Evolutionary conservation across 2,113 vertebrate genomes (phyloP), one percentile per base, ranked within the genome.

Genomic region (Nettapus auritus): DNA sequence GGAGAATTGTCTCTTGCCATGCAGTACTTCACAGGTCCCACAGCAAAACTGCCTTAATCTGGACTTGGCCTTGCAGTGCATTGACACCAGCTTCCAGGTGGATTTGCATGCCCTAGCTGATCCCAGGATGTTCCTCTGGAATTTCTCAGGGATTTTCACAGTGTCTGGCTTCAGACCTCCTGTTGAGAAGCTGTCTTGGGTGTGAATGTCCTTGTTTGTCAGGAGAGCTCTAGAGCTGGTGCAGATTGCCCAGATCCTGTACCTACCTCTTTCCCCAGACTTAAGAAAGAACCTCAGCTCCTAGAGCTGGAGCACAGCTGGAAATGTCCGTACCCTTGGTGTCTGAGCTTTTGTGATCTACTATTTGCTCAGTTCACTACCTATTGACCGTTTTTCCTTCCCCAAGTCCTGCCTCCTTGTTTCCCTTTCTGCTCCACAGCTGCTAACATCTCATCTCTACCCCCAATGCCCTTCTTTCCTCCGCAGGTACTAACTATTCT

Each of bases 91-190:
- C 91, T 95, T 92, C 76, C 75, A 74, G 55, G 31, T 83, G 73
- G 88, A 71, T 97, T 94, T 91, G 91, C 85, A 48, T 57, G 19
- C 1, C 16, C 66, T 2, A 22, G 26, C 67, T 82, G 75, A 66
- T 68, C 55, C 67, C 36, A 59, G 55, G 44, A 3, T 18, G 38
- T 42, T 75, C 29, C 86, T 82, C 63, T 42, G 75, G 92, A 86
- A 93, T 93, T 86, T 75, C 85, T 88, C 82, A 7, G 82, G 86
- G 80, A 88, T 96, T 94, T 90, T 86, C 92, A 74, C 82, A 4
- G 62, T 0, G 1, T n/a, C 40, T 84, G 64, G 52, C 29, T 80
- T 29, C 17, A 50, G 29, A 46, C 2, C 29, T 79, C 60, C 56
- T 0, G 1, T 11, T 5, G 75, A 52, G 88, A 83, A 44, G 44